A percentile compares a stretch with the other conserved stretches of the same genome.
phyloP scores from a whole-genome alignment of 2,888 invertebrate species.

The Holacanthella duospinosa region DNA sequence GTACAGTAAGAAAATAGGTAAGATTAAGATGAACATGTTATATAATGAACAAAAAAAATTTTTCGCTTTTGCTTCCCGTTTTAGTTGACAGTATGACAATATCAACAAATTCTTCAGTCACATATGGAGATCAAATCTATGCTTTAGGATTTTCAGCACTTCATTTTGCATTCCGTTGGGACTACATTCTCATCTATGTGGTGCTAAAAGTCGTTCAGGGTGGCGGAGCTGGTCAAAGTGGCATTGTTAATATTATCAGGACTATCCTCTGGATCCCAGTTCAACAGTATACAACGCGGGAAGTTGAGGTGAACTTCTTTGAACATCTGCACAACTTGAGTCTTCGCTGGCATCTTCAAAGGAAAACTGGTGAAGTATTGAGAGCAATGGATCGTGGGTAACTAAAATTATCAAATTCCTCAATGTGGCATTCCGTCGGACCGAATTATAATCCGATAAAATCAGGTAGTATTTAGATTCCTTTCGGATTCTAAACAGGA shows the following conservation, averaged over 20 bases:
- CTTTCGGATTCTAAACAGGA: neutral
- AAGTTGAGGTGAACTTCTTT: conserved; percentile 63
- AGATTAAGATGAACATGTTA: conserved; percentile 39
- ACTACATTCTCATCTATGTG: conserved; percentile 75
- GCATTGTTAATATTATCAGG: conserved; percentile 79
- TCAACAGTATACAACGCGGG: conserved; percentile 88
- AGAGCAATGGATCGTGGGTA: conserved; percentile 93
- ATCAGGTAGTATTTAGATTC: neutral
- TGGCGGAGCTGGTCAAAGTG: conserved; percentile 84
- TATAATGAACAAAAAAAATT: no score
- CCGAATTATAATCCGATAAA: no score
- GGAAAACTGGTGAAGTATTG: conserved; percentile 95
- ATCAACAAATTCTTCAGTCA: conserved; percentile 14
- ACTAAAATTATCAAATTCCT: conserved; percentile 92
- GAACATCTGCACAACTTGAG: conserved; percentile 81
- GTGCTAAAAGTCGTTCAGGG: conserved; percentile 87
- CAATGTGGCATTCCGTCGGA: neutral
- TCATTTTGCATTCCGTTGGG: conserved; percentile 67
- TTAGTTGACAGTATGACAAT: conserved; percentile 68
- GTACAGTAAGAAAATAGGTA: conserved; percentile 84
- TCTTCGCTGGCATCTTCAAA: conserved; percentile 82
- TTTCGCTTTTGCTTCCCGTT: conserved; percentile 38
- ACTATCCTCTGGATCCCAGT: conserved; percentile 90
- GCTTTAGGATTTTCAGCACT: conserved; percentile 37
- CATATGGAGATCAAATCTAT: conserved; percentile 19